Percentiles rank a stretch among this genome's conserved stretches.
Conservation (phyloP, 2,113 vertebrate genomes). For the Seriola quinqueradiata region DNA sequence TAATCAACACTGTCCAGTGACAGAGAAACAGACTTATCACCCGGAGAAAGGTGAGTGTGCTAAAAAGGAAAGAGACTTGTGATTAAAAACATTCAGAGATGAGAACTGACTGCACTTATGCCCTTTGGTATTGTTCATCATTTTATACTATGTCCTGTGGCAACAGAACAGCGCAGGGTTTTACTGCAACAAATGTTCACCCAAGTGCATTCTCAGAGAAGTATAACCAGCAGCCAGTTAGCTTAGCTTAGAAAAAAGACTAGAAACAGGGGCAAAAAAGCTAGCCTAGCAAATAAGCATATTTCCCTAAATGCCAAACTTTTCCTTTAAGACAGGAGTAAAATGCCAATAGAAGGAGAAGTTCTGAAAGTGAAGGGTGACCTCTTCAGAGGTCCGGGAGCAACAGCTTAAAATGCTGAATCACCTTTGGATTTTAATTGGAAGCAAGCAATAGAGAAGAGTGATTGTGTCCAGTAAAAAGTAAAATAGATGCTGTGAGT, state of each 20-base stretch:
- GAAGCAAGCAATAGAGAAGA: constrained; percentile 16
- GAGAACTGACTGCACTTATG: constrained; percentile 4
- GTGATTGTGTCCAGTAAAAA: constrained; percentile 6
- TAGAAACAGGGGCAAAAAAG: not conserved
- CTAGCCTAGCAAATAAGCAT: not conserved
- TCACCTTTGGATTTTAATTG: constrained; percentile 16
- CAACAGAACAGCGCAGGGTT: not conserved
- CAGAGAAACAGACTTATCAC: constrained; percentile 7
- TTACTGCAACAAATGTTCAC: constrained; percentile 8
- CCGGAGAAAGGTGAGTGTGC: constrained; percentile 21
- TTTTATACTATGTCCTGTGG: not conserved
- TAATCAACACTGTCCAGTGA: constrained; percentile 25
- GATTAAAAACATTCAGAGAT: constrained; percentile 21
- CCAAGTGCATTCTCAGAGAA: not conserved
- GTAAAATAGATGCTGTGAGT: constrained; percentile 10
- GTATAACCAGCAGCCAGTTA: not conserved
- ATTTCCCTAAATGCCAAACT: constrained; percentile 13
- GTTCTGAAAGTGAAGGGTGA: not conserved
- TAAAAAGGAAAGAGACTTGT: constrained; percentile 18
- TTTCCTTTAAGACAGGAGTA: not conserved
- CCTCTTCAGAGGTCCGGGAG: constrained; percentile 2
- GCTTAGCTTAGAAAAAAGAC: not conserved
- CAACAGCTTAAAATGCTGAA: constrained; percentile 8
- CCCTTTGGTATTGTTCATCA: constrained; percentile 7
- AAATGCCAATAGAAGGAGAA: not conserved